A percentile compares a stretch with the other conserved stretches of the same genome.
phyloP scores from a whole-genome alignment of 2,888 invertebrate species.

The Trichopoda pennipes region DNA sequence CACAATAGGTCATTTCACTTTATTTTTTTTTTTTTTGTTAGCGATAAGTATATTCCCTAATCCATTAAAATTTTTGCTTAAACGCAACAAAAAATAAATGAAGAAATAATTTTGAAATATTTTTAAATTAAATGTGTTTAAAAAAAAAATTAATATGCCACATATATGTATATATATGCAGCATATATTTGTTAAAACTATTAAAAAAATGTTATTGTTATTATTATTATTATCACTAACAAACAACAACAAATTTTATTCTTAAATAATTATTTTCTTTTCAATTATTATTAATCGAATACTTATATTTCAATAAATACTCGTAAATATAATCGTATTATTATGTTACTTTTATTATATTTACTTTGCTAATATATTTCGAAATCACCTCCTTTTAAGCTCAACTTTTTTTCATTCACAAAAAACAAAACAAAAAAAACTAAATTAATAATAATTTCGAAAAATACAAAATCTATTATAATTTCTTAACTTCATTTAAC shows the following conservation, averaged over 20 bases:
- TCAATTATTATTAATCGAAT: constrained; percentile 9
- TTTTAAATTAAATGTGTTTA: background rate
- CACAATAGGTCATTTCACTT: too few species aligned
- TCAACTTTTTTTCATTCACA: constrained; percentile 20
- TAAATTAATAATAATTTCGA: too few species aligned
- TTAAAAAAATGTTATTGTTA: constrained; percentile 38
- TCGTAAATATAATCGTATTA: background rate
- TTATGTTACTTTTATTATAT: constrained; percentile 31
- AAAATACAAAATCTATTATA: constrained; percentile 41
- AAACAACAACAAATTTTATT: too few species aligned
- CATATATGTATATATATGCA: too few species aligned
- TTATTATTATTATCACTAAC: constrained; percentile 36
- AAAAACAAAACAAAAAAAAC: constrained; percentile 6
- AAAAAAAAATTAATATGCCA: background rate
- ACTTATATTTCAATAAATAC: constrained; percentile 21
- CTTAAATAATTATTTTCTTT: constrained; percentile 9
- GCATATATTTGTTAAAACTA: constrained; percentile 30
- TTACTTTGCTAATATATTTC: constrained; percentile 28
- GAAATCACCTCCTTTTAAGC: constrained; percentile 16
- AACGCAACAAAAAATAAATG: background rate
- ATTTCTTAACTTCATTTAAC: constrained; percentile 60
- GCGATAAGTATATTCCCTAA: too few species aligned
- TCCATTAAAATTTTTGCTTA: too few species aligned
- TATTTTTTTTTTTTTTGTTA: too few species aligned
- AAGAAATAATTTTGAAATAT: background rate